phyloP scores from a whole-genome alignment of 2,113 vertebrate species.

The Clinocottus analis region DNA sequence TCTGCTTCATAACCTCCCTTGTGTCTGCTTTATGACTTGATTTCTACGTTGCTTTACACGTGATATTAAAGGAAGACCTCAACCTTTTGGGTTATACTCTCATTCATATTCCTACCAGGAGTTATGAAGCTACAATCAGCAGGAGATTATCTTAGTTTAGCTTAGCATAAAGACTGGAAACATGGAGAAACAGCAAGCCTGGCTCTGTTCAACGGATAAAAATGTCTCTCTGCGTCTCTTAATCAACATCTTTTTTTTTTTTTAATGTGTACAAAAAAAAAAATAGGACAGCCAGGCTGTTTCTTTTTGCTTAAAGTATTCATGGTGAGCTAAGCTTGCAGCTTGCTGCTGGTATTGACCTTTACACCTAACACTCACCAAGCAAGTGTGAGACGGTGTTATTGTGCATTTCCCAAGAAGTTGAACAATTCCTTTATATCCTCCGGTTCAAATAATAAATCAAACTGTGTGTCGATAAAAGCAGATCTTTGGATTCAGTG shows the following conservation, averaged over 20 bases:
- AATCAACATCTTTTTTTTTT: too few species aligned
- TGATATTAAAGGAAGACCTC: not conserved
- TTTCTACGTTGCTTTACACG: not conserved
- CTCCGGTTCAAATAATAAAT: not conserved
- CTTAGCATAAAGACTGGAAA: not conserved
- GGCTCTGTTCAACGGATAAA: not conserved
- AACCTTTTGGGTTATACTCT: not conserved
- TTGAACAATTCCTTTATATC: not conserved
- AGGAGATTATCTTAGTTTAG: not conserved
- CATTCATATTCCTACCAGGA: not conserved
- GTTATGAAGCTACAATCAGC: not conserved
- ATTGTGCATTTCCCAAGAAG: not conserved
- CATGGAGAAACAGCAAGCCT: not conserved
- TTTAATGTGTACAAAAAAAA: not conserved
- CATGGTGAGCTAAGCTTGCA: not conserved
- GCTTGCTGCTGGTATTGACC: not conserved
- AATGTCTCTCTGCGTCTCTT: not conserved
- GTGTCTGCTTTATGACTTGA: not conserved
- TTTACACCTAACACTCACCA: too few species aligned
- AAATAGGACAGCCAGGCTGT: not conserved
- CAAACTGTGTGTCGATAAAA: not conserved
- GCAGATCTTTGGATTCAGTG: conserved; percentile 1
- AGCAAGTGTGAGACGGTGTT: too few species aligned
- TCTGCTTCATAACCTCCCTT: not conserved
- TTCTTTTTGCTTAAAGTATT: not conserved